phyloP scores from a whole-genome alignment of 1,140 invertebrate species.

The Cyclargus thomasi region DNA sequence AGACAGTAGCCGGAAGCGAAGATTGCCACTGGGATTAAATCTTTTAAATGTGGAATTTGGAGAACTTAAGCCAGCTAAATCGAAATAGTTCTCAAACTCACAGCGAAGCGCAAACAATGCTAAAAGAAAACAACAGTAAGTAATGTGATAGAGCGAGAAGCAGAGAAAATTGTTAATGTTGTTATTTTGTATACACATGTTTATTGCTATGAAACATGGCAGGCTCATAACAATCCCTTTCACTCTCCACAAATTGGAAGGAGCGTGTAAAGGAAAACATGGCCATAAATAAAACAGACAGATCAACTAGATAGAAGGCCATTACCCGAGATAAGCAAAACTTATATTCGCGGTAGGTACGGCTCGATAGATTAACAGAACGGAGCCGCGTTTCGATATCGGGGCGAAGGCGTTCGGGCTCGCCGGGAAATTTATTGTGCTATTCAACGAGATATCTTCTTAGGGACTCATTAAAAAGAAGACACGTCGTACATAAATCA shows the following conservation, averaged over 20 bases:
- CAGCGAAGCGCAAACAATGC: slow-evolving; percentile 37
- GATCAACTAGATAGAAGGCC: slow-evolving; percentile 72
- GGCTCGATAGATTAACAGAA: slow-evolving; percentile 63
- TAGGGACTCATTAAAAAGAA: slow-evolving; percentile 74
- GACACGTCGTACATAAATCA: slow-evolving; percentile 73
- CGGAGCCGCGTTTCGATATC: slow-evolving; percentile 68
- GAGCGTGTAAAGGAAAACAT: slow-evolving; percentile 72
- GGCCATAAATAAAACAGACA: slow-evolving; percentile 72
- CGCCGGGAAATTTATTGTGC: slow-evolving; percentile 67
- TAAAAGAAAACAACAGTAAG: slow-evolving; percentile 47
- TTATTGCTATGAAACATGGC: slow-evolving; percentile 73
- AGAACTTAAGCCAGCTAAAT: slow-evolving; percentile 30
- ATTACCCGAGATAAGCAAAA: slow-evolving; percentile 69
- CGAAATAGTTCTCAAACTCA: slow-evolving; percentile 36
- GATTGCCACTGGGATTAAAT: slow-evolving; percentile 20
- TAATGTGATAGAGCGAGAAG: slow-evolving; percentile 46
- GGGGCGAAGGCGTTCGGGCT: slow-evolving; percentile 59
- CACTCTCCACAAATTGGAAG: slow-evolving; percentile 73
- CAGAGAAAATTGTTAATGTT: slow-evolving; percentile 65
- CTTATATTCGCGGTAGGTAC: slow-evolving; percentile 63
- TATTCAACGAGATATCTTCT: slow-evolving; percentile 70
- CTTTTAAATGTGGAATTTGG: slow-evolving; percentile 29
- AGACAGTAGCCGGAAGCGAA: slow-evolving; percentile 19
- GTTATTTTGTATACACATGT: slow-evolving; percentile 73
- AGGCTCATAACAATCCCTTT: slow-evolving; percentile 73